Evolutionary conservation across 53 echinoderm and acorn worm species (phyloP).

Genomic region (Henricia sp.): DNA sequence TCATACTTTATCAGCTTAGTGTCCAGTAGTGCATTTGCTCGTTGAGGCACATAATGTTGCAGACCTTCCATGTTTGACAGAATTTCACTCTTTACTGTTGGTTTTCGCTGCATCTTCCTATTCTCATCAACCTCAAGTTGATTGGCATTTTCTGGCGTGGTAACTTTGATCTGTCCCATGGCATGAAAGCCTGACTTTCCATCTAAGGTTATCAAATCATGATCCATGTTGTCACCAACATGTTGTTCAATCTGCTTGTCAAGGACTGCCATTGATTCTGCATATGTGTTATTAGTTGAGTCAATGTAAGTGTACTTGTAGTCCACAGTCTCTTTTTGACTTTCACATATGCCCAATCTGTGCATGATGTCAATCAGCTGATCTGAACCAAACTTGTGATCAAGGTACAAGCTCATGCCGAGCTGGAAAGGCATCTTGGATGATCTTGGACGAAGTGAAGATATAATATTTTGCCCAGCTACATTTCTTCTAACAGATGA

Average conservation of each 20-base stretch:
- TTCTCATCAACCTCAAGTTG: slow-evolving; percentile 69
- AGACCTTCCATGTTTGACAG: slow-evolving; percentile 77
- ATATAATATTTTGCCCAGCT: slow-evolving; percentile 68
- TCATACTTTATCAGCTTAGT: slow-evolving; percentile 70
- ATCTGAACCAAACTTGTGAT: slow-evolving; percentile 75
- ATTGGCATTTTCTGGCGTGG: slow-evolving; percentile 74
- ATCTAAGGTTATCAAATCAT: slow-evolving; percentile 65
- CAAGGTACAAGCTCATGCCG: slow-evolving; percentile 66
- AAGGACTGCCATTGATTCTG: slow-evolving; percentile 65
- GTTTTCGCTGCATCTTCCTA: slow-evolving; percentile 48
- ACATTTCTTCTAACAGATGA: slow-evolving; percentile 45
- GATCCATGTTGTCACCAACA: slow-evolving; percentile 74
- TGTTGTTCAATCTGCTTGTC: slow-evolving; percentile 71
- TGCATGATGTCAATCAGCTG: slow-evolving; percentile 65
- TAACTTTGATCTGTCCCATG: slow-evolving; percentile 77
- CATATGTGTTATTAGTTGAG: slow-evolving; percentile 61
- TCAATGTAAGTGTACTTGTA: slow-evolving; percentile 77
- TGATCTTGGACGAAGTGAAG: slow-evolving; percentile 71
- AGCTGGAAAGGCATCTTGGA: slow-evolving; percentile 72
- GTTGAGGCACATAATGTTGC: slow-evolving; percentile 68
- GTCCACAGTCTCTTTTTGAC: slow-evolving; percentile 63
- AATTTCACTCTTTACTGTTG: slow-evolving; percentile 68
- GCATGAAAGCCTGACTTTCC: slow-evolving; percentile 69
- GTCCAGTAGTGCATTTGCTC: slow-evolving; percentile 69
- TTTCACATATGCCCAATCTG: slow-evolving; percentile 70